A percentile compares a stretch with the other conserved stretches of the same genome.
phyloP scores from a whole-genome alignment of 2,113 vertebrate genomes.

The Anser brachyrhynchus region DNA sequence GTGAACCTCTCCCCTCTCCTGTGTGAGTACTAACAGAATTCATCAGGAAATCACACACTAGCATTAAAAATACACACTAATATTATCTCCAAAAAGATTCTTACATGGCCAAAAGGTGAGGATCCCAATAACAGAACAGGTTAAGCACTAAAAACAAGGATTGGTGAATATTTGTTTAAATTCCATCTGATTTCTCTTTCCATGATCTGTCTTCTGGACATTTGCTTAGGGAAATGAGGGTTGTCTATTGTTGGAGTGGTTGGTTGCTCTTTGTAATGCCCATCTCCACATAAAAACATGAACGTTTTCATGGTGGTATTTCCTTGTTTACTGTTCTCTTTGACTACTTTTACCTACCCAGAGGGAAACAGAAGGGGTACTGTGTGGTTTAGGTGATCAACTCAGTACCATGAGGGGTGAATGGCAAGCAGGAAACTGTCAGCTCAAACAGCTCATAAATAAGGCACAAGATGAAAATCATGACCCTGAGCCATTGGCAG shows the following conservation, averaged over 20 bases:
- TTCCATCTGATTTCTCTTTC: background rate
- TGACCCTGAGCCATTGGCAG: slow-evolving; percentile 22
- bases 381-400: slow-evolving; percentile 46
- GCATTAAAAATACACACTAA: slow-evolving; percentile 5
- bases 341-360: slow-evolving; percentile 19
- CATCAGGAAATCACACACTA: background rate
- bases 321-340: slow-evolving; percentile 49
- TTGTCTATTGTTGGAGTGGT: background rate
- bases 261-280: slow-evolving; percentile 23
- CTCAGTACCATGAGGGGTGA: slow-evolving; percentile 5
- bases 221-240: background rate
- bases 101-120: background rate
- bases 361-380: slow-evolving; percentile 19
- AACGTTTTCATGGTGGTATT: background rate
- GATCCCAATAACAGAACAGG: background rate
- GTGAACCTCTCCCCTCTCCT: background rate
- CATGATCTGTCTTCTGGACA: background rate
- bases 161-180: background rate
- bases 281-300: background rate
- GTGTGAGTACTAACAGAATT: background rate
- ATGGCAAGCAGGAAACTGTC: slow-evolving; percentile 16
- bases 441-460: slow-evolving; percentile 57
- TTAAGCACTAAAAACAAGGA: background rate
- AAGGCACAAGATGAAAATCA: slow-evolving; percentile 33
- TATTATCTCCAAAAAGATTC: background rate